These are phyloP conservation scores for Syrrhaptes paradoxus DNA, from an alignment of 2,113 vertebrate genomes.

Conservation along the genomic window DNA sequence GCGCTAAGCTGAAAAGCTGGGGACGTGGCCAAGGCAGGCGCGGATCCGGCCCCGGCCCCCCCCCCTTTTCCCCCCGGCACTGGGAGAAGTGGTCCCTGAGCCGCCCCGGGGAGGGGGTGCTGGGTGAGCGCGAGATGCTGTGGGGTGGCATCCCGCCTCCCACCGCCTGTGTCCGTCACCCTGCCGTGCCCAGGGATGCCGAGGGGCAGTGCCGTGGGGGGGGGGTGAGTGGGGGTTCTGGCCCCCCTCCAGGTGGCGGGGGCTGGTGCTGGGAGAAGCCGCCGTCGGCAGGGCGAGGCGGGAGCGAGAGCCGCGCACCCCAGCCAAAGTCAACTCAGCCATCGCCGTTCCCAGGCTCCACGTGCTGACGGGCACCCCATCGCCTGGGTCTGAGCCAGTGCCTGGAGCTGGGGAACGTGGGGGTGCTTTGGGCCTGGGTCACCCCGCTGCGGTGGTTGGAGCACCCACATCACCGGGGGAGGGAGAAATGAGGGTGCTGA, in stretches of 20 bases:
- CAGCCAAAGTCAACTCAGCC: slow-evolving; percentile 41
- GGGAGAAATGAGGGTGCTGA: neutral
- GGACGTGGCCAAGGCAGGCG: neutral
- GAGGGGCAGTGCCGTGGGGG: neutral
- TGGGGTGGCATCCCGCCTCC: no score
- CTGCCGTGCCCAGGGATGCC: rapidly evolving
- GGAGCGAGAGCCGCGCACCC: neutral
- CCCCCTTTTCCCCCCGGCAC: neutral
- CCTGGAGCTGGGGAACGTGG: neutral
- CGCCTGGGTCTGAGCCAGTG: neutral
- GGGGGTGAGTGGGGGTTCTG: neutral
- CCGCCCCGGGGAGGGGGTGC: rapidly evolving
- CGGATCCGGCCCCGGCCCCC: neutral
- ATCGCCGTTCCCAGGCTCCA: neutral
- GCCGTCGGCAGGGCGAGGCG: neutral
- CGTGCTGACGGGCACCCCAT: neutral
- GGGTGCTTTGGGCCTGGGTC: rapidly evolving
- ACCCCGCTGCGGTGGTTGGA: neutral
- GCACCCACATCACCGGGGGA: neutral
- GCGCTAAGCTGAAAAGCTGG: slow-evolving; percentile 58
- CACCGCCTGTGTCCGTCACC: rapidly evolving
- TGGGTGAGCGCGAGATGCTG: rapidly evolving
- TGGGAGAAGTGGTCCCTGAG: neutral
- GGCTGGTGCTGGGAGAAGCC: neutral
- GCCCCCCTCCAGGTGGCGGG: neutral